These are phyloP conservation scores for Calameuta idolon DNA, from an alignment of 2,888 invertebrate genomes.

Conservation along the genomic window DNA sequence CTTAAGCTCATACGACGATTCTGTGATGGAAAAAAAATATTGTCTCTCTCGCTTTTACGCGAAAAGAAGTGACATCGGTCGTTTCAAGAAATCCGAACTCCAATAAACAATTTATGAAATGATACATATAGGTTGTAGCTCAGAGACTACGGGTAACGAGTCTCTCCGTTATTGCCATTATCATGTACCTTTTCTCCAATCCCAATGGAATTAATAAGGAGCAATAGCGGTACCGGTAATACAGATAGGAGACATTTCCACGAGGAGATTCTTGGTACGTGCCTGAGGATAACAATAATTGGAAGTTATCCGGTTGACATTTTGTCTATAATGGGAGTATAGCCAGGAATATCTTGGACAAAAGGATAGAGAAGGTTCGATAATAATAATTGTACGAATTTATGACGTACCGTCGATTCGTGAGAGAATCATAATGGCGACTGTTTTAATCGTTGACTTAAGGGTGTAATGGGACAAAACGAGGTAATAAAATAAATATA, in stretches of 20 bases:
- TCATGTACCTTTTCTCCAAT: not conserved
- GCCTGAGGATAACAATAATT: not conserved
- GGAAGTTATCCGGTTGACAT: not conserved
- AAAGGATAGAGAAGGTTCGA: not conserved
- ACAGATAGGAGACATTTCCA: not conserved
- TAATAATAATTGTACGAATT: not conserved
- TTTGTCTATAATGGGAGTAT: not conserved
- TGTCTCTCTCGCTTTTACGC: not conserved
- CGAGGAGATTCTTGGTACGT: not conserved
- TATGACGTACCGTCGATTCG: not conserved
- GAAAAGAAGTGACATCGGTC: not conserved
- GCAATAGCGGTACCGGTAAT: not conserved
- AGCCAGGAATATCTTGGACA: not conserved
- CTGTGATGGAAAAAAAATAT: not conserved
- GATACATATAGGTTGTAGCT: not conserved
- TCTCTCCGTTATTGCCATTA: not conserved
- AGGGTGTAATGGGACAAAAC: not conserved
- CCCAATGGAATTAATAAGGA: not conserved
- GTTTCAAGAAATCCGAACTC: not conserved
- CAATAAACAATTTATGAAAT: not conserved
- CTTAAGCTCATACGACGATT: not conserved
- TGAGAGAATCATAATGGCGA: not conserved
- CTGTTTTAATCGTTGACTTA: not conserved
- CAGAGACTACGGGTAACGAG: not conserved
- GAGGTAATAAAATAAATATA: not conserved